These are phyloP conservation scores for Cotesia typhae DNA, from an alignment of 1,140 invertebrate species.

Conservation along the genomic window DNA sequence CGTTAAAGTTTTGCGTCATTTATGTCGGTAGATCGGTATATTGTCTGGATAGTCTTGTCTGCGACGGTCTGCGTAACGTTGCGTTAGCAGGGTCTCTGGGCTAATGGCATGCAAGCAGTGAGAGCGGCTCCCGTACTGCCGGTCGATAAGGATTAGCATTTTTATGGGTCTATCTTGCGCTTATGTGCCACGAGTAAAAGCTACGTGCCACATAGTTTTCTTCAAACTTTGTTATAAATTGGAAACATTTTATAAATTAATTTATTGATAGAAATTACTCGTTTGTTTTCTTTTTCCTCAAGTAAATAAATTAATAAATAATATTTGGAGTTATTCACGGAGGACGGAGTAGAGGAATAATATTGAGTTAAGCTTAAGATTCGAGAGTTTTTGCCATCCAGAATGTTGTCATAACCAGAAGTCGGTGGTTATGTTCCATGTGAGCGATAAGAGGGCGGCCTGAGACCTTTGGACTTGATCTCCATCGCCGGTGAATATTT, in stretches of 20 bases:
- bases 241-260: conserved; percentile 1
- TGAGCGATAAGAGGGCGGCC: conserved; percentile 5
- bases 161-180: conserved; percentile 66
- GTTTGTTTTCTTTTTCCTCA: neutral
- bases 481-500: neutral
- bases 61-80: conserved; percentile 30
- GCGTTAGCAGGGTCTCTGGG: conserved; percentile 63
- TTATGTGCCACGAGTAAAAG: conserved; percentile 47
- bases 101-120: conserved; percentile 64
- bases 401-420: conserved; percentile 32
- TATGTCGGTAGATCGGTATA: no score
- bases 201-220: conserved; percentile 55
- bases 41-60: neutral
- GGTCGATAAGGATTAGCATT: conserved; percentile 66
- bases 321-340: neutral
- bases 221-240: conserved; percentile 49
- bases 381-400: conserved; percentile 26
- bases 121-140: conserved; percentile 41
- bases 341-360: neutral
- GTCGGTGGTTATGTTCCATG: neutral
- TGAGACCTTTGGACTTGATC: neutral
- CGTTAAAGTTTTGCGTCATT: conserved; percentile 30
- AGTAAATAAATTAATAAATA: neutral
- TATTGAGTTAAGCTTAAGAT: conserved; percentile 7
- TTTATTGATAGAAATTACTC: neutral